Percentiles rank a stretch among this genome's conserved stretches.
Evolutionary conservation across 2,888 invertebrate genomes (phyloP).

Genomic region (Platycheirus albimanus): DNA sequence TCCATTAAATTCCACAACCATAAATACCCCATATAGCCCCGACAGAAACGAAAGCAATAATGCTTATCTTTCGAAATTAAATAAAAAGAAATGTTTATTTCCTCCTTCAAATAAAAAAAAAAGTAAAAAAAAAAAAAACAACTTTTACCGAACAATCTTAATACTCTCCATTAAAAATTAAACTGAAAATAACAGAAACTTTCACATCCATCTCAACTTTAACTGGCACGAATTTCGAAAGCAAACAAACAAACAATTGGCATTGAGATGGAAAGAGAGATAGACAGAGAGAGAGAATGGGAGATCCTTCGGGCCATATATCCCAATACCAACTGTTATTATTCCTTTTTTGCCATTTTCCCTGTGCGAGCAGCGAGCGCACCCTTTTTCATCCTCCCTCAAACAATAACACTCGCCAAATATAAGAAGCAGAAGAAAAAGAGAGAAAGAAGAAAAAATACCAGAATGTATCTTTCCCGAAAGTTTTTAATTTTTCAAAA

Average conservation of each 20-base stretch:
- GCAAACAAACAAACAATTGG: constrained; percentile 62
- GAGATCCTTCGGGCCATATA: constrained; percentile 11
- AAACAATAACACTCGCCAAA: neutral
- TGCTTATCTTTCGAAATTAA: constrained; percentile 25
- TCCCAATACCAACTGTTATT: constrained; percentile 22
- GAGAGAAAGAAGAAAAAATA: no score
- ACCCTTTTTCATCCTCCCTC: neutral
- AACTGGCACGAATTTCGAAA: constrained; percentile 50
- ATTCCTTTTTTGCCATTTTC: no score
- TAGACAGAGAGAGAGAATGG: no score
- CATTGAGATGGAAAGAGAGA: neutral
- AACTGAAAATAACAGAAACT: constrained; percentile 50
- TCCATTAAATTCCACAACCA: constrained; percentile 11
- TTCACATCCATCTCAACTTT: constrained; percentile 42
- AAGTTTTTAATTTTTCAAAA: constrained; percentile 67
- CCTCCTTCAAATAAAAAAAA: neutral
- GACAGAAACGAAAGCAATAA: neutral
- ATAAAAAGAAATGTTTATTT: constrained; percentile 24
- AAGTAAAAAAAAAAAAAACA: neutral
- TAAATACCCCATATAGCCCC: neutral
- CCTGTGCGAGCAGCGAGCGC: no score
- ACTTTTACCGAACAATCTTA: constrained; percentile 38
- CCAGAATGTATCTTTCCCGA: constrained; percentile 7
- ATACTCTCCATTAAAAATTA: constrained; percentile 56
- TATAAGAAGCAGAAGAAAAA: no score